Evolutionary conservation across 2,797 vertebrate species (phyloP).

Genomic region (Squalus acanthias): DNA sequence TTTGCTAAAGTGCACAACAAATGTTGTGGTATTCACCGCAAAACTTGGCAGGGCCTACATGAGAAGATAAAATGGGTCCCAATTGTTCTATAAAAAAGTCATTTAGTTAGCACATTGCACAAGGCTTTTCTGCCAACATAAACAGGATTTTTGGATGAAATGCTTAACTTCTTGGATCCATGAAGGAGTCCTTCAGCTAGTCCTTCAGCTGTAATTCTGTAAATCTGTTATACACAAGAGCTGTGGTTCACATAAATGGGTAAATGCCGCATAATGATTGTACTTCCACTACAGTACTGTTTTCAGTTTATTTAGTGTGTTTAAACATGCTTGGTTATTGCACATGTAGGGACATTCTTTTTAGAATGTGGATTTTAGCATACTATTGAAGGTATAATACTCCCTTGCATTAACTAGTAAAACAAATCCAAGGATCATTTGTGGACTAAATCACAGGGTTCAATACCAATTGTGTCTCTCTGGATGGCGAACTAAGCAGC

Average conservation of each 20-base stretch:
- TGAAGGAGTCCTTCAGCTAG: neutral
- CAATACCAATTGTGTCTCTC: neutral
- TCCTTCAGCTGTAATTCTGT: neutral
- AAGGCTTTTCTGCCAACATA: neutral
- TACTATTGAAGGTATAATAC: neutral
- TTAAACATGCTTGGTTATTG: neutral
- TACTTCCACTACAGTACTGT: too few species aligned
- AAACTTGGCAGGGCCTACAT: neutral
- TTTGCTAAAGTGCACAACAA: neutral
- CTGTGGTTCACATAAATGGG: neutral
- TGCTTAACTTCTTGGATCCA: neutral
- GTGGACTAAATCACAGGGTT: neutral
- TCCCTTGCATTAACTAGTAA: neutral
- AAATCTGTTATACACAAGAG: neutral
- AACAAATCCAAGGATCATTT: neutral
- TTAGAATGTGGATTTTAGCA: neutral
- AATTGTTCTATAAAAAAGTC: neutral
- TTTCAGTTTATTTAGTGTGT: neutral
- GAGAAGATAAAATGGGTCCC: neutral
- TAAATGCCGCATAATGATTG: neutral
- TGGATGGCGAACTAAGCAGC: neutral
- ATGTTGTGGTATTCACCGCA: neutral
- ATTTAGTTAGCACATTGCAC: neutral
- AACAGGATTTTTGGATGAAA: slow-evolving; percentile 11
- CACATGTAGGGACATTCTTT: neutral